Percentiles rank a stretch among this genome's conserved stretches.
Conservation (phyloP, 2,113 vertebrate species). For the Brienomyrus longianalis region DNA sequence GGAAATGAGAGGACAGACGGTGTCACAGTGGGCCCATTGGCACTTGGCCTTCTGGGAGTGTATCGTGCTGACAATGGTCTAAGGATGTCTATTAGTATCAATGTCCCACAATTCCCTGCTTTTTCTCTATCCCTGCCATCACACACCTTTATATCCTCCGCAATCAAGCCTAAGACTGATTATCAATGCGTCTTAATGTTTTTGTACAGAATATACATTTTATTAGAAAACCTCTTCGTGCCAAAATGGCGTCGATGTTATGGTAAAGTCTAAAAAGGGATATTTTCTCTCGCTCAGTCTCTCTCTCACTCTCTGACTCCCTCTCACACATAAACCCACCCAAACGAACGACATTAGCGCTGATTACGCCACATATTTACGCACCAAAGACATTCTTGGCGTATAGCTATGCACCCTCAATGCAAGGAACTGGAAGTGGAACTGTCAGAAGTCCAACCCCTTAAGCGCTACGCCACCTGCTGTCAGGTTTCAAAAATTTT, state of each 20-base stretch:
- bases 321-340: conserved; percentile 5
- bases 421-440: not conserved
- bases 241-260: not conserved
- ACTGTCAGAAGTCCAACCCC: not conserved
- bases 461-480: not conserved
- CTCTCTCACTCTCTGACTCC: not conserved
- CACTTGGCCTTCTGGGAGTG: conserved; percentile 52
- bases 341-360: not conserved
- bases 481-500: not conserved
- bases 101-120: conserved; percentile 30
- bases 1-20: conserved; percentile 59
- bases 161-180: not conserved
- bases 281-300: not conserved
- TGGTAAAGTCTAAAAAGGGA: not conserved
- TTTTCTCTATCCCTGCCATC: conserved; percentile 1
- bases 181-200: not conserved
- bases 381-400: not conserved
- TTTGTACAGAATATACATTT: not conserved
- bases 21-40: conserved; percentile 57
- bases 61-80: conserved; percentile 52
- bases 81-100: conserved; percentile 44
- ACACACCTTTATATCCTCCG: not conserved
- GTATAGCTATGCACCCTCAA: not conserved
- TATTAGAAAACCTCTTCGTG: not conserved
- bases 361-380: not conserved